Evolutionary conservation across 2,113 vertebrate species (phyloP).

Genomic region (Parotia lawesii): DNA sequence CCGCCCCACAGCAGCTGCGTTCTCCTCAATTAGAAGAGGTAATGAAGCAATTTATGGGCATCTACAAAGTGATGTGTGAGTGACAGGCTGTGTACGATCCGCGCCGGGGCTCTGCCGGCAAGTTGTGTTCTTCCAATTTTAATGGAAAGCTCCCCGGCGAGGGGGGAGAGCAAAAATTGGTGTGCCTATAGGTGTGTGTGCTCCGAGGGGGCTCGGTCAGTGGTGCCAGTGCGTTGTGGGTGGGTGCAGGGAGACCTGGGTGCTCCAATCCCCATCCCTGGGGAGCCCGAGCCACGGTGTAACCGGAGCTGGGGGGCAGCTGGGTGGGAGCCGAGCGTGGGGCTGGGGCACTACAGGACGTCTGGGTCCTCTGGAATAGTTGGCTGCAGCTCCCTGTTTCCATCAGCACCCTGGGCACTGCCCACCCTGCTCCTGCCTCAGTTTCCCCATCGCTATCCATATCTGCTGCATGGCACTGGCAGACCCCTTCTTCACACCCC

Average conservation of each 20-base stretch:
- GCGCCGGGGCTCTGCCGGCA: constrained; percentile 45
- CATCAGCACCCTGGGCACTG: background rate
- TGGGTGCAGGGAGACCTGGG: background rate
- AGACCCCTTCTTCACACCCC: background rate
- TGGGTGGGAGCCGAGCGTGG: background rate
- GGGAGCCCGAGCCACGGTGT: background rate
- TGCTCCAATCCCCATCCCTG: background rate
- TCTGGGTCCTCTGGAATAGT: background rate
- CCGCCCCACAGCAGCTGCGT: constrained; percentile 65
- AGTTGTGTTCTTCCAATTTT: constrained; percentile 34
- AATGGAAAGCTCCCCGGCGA: background rate
- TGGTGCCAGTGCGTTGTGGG: background rate
- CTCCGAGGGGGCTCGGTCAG: background rate
- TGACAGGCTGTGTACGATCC: constrained; percentile 65
- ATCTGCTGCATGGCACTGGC: rapidly evolving
- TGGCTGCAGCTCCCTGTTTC: background rate
- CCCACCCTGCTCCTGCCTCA: background rate
- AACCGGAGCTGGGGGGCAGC: background rate
- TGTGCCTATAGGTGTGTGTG: background rate
- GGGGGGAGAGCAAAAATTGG: background rate
- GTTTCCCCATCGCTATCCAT: rapidly evolving
- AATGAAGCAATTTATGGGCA: constrained; percentile 75
- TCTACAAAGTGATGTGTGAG: constrained; percentile 69
- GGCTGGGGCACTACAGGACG: background rate
- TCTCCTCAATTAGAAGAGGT: constrained; percentile 73